A percentile compares a stretch with the other conserved stretches of the same genome.
phyloP scores from a whole-genome alignment of 2,113 vertebrate species.

The Pontoporia blainvillei region DNA sequence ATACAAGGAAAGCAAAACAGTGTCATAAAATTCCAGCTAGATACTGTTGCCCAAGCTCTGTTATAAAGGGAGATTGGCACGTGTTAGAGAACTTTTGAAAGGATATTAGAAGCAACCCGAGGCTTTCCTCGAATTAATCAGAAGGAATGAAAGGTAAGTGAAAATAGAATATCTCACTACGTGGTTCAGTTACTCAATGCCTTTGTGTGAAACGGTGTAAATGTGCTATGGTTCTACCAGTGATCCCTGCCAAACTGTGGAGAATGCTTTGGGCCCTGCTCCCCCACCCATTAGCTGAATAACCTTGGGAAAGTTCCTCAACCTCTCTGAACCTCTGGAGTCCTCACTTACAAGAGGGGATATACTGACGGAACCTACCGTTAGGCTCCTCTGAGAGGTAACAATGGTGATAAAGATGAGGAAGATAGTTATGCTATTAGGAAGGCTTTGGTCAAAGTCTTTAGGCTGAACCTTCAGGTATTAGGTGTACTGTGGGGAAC shows the following conservation, averaged over 20 bases:
- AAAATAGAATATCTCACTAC: background rate
- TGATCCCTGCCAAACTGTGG: background rate
- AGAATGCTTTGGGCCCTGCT: background rate
- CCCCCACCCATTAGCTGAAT: background rate
- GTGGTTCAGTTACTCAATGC: background rate
- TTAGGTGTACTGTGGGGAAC: background rate
- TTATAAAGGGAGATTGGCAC: background rate
- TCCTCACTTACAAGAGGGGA: background rate
- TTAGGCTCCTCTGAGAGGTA: background rate
- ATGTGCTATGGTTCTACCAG: background rate
- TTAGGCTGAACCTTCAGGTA: background rate
- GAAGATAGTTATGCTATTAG: background rate
- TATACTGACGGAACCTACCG: background rate
- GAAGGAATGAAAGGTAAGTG: background rate
- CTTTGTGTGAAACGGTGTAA: background rate
- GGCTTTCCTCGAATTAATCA: conserved; percentile 19
- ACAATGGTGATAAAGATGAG: background rate
- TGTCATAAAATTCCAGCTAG: background rate
- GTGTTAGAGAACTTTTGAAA: background rate
- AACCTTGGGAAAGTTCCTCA: background rate
- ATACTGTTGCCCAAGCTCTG: background rate
- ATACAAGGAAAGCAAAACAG: background rate
- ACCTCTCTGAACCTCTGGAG: background rate
- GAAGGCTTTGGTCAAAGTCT: background rate
- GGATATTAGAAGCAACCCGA: background rate